Conservation (phyloP, 2,888 invertebrate genomes). For the Auanema sp. region DNA sequence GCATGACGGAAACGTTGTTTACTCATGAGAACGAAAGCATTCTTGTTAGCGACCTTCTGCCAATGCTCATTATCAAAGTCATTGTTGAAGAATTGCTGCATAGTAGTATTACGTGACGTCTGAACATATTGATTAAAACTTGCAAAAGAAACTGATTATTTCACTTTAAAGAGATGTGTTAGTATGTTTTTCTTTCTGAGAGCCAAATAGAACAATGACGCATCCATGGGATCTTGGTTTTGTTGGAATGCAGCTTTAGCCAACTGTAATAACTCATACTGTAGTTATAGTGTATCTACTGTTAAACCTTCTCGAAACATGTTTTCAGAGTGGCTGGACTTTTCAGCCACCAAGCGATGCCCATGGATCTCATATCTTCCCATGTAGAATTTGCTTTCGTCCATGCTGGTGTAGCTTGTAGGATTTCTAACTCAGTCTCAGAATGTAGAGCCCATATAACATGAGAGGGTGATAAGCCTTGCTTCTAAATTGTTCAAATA, state of each 20-base stretch:
- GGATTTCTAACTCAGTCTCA: slow-evolving; percentile 90
- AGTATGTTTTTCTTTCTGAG: slow-evolving; percentile 96
- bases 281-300: not conserved
- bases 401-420: slow-evolving; percentile 76
- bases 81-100: slow-evolving; percentile 91
- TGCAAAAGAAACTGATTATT: not conserved
- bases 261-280: slow-evolving; percentile 68
- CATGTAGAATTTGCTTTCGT: slow-evolving; percentile 74
- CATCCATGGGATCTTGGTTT: slow-evolving; percentile 93
- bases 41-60: slow-evolving; percentile 89
- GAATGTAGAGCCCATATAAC: slow-evolving; percentile 99
- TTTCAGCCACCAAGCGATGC: slow-evolving; percentile 93
- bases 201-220: slow-evolving; percentile 92
- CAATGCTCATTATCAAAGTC: slow-evolving; percentile 90
- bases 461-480: slow-evolving; percentile 71
- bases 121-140: slow-evolving; percentile 71
- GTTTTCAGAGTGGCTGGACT: slow-evolving; percentile 80
- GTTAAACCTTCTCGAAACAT: slow-evolving; percentile 80
- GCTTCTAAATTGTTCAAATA: slow-evolving; percentile 20
- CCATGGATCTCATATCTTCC: slow-evolving; percentile 85
- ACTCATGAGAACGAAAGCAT: slow-evolving; percentile 92
- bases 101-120: slow-evolving; percentile 83
- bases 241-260: slow-evolving; percentile 90
- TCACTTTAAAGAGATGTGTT: slow-evolving; percentile 82
- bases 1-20: slow-evolving; percentile 96